phyloP scores from a whole-genome alignment of 2,113 vertebrate species.

The Oxyruncus cristatus region DNA sequence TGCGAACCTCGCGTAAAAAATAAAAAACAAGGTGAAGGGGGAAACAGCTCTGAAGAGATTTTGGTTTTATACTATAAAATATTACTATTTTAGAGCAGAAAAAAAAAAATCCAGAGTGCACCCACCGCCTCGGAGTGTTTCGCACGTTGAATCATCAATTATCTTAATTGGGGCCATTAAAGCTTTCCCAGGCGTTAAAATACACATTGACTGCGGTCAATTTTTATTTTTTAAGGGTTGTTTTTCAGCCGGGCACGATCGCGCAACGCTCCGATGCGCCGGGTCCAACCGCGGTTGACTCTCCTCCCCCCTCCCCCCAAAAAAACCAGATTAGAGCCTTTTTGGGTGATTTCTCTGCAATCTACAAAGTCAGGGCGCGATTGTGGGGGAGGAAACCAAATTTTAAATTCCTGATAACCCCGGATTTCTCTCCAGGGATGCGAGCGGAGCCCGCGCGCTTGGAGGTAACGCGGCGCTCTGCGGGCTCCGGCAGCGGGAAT shows the following conservation, averaged over 20 bases:
- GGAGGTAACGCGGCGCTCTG: background rate
- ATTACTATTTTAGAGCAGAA: background rate
- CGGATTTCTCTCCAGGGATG: background rate
- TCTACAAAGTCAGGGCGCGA: too few species aligned
- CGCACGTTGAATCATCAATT: background rate
- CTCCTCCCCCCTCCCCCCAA: background rate
- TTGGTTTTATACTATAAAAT: background rate
- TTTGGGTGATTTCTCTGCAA: background rate
- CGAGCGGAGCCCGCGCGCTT: background rate
- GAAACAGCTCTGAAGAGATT: rapidly evolving
- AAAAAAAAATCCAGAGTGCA: background rate
- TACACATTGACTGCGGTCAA: background rate
- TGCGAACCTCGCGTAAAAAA: background rate
- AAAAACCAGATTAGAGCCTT: rapidly evolving
- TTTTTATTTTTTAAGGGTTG: background rate
- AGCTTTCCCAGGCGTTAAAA: background rate
- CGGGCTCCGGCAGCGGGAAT: background rate
- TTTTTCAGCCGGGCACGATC: background rate
- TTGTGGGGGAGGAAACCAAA: rapidly evolving
- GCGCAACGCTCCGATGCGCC: background rate
- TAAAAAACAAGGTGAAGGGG: background rate
- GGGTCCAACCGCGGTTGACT: background rate
- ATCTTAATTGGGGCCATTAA: background rate
- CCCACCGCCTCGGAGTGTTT: background rate
- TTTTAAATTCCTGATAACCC: rapidly evolving